Conservation (phyloP, 2,797 vertebrate species). For the Sorex maritimensis region DNA sequence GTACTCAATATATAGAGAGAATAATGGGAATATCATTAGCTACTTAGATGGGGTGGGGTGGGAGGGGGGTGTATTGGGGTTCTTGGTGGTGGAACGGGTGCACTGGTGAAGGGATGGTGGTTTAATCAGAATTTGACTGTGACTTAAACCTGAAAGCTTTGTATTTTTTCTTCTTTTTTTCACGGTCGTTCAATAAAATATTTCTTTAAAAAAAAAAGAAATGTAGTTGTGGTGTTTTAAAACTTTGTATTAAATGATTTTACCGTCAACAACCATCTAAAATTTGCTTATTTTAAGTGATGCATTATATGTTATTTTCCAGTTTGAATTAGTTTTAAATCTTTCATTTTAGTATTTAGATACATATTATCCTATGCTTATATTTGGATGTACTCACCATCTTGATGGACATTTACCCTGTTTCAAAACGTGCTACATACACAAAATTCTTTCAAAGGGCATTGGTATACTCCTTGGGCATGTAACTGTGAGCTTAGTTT, state of each 20-base stretch:
- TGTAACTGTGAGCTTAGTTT: background rate
- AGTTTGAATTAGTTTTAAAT: slow-evolving; percentile 32
- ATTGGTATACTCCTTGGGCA: background rate
- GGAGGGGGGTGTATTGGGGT: no score
- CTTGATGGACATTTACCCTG: background rate
- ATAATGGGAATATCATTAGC: no score
- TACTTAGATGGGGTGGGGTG: no score
- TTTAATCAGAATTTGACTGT: no score
- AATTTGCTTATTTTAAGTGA: background rate
- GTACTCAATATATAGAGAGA: no score
- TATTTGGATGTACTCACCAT: slow-evolving; percentile 5
- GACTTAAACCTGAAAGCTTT: no score
- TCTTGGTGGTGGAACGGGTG: no score
- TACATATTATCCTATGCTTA: slow-evolving; percentile 7
- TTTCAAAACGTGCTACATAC: slow-evolving; percentile 5
- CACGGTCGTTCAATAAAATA: no score
- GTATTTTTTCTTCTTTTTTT: no score
- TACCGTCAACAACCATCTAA: slow-evolving; percentile 13
- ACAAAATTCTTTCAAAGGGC: background rate
- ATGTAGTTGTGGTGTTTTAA: background rate
- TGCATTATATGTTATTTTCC: background rate
- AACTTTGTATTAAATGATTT: slow-evolving; percentile 35
- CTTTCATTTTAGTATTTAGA: slow-evolving; percentile 39
- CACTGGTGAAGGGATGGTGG: no score
- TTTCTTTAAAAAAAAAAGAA: no score